Conservation (phyloP, 2,113 vertebrate species). For the Pheucticus melanocephalus region DNA sequence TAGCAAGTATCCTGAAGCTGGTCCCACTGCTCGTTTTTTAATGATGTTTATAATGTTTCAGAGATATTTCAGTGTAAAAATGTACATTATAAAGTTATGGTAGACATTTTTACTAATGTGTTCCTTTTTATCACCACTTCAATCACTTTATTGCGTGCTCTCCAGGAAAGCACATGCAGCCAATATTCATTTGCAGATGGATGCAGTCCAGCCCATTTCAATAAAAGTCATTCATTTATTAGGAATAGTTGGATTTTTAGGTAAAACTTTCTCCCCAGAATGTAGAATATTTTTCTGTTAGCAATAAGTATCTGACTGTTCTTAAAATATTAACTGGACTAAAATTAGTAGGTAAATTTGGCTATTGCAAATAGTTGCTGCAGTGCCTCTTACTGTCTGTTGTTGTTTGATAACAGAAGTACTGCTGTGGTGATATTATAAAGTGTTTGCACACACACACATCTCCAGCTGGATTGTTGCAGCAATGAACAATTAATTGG, state of each 20-base stretch:
- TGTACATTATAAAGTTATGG: constrained; percentile 16
- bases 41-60: not conserved
- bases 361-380: not conserved
- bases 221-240: not conserved
- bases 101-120: constrained; percentile 13
- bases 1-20: not conserved
- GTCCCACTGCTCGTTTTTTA: constrained; percentile 7
- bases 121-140: constrained; percentile 6
- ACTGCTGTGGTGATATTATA: not conserved
- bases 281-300: not conserved
- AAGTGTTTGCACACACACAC: not conserved
- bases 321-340: not conserved
- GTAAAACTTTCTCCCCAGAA: not conserved
- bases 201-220: not conserved
- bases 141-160: not conserved
- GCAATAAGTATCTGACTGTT: not conserved
- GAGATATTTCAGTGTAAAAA: not conserved
- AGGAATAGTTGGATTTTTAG: not conserved
- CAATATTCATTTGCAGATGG: constrained; percentile 6
- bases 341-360: not conserved
- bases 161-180: constrained; percentile 19
- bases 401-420: not conserved
- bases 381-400: not conserved
- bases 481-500: constrained; percentile 32
- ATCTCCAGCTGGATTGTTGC: constrained; percentile 44